Percentiles rank a stretch among this genome's conserved stretches.
Evolutionary conservation across 2,797 vertebrate genomes (phyloP).

Genomic region (Enteromius mattozi): DNA sequence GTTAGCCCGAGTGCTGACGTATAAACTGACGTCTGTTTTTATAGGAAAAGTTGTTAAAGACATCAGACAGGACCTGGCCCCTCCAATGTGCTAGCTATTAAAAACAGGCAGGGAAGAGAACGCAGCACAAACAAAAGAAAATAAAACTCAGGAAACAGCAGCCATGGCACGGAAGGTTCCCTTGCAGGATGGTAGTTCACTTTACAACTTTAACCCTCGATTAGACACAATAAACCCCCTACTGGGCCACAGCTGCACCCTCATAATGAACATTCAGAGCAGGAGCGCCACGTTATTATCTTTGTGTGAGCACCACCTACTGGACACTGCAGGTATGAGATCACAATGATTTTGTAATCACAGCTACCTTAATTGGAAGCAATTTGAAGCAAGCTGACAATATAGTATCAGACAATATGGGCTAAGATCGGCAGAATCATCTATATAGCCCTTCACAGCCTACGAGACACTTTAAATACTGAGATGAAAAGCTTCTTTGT

Average conservation of each 20-base stretch:
- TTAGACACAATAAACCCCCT: not conserved
- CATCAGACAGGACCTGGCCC: constrained; percentile 16
- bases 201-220: constrained; percentile 36
- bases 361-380: not conserved
- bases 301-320: constrained; percentile 59
- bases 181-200: constrained; percentile 7
- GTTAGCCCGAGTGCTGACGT: constrained; percentile 31
- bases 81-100: constrained; percentile 37
- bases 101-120: constrained; percentile 35
- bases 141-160: constrained; percentile 41
- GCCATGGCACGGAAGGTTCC: not conserved
- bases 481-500: too few species aligned
- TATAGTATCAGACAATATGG: not conserved
- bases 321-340: constrained; percentile 36
- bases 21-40: constrained; percentile 46
- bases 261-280: not conserved
- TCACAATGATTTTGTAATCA: not conserved
- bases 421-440: not conserved
- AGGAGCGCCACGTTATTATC: constrained; percentile 8
- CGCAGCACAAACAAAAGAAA: constrained; percentile 21
- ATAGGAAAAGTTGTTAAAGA: constrained; percentile 43
- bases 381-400: not conserved
- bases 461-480: constrained; percentile 1
- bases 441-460: not conserved
- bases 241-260: not conserved